phyloP scores from a whole-genome alignment of 2,888 invertebrate species.

The Hanleya hanleyi region DNA sequence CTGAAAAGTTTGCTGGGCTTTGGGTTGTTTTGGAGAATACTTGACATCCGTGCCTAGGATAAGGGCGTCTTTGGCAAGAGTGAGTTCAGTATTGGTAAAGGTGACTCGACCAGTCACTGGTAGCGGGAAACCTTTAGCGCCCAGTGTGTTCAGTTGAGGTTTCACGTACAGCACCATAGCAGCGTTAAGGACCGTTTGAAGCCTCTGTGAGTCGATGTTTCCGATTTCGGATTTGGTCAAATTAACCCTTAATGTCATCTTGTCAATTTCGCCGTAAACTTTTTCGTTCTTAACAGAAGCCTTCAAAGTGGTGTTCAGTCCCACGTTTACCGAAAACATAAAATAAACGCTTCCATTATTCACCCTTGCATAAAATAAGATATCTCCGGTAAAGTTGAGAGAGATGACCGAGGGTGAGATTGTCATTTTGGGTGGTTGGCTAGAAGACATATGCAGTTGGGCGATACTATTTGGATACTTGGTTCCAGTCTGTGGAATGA shows the following conservation, averaged over 20 bases:
- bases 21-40: not conserved
- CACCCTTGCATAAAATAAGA: not conserved
- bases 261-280: not conserved
- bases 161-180: not conserved
- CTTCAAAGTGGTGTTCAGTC: not conserved
- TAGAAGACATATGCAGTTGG: not conserved
- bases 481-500: not conserved
- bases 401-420: not conserved
- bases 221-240: not conserved
- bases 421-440: not conserved
- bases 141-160: not conserved
- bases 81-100: not conserved
- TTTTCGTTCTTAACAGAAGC: not conserved
- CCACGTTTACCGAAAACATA: not conserved
- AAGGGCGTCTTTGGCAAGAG: not conserved
- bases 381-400: slow-evolving; percentile 6
- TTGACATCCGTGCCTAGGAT: not conserved
- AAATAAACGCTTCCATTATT: not conserved
- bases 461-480: slow-evolving; percentile 11
- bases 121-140: not conserved
- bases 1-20: not conserved
- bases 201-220: not conserved
- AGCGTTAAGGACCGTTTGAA: not conserved
- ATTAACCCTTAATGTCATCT: not conserved
- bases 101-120: not conserved